Evolutionary conservation across 2,113 vertebrate genomes (phyloP).

Genomic region (Epinephelus fuscoguttatus): DNA sequence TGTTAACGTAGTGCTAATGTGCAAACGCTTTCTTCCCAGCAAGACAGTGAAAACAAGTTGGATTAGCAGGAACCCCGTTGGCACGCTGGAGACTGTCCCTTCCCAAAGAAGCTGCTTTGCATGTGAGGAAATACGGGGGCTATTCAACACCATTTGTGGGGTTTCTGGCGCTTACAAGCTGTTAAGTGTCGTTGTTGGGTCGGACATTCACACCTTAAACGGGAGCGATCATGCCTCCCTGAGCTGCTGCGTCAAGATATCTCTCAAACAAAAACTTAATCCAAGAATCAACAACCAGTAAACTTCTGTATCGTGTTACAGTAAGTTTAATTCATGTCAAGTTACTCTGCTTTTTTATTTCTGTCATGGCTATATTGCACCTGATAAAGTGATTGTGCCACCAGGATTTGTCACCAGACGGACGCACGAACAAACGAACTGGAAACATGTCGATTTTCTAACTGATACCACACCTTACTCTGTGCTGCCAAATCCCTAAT

Average conservation of each 20-base stretch:
- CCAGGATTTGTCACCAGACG: not conserved
- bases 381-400: slow-evolving; percentile 5
- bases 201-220: slow-evolving; percentile 72
- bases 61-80: slow-evolving; percentile 78
- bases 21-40: slow-evolving; percentile 78
- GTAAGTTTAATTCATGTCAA: not conserved
- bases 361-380: not conserved
- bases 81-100: slow-evolving; percentile 56
- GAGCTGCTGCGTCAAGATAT: slow-evolving; percentile 15
- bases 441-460: slow-evolving; percentile 1
- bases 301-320: not conserved
- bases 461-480: not conserved
- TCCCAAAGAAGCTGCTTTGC: slow-evolving; percentile 65
- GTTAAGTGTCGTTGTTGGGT: slow-evolving; percentile 60
- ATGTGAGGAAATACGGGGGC: slow-evolving; percentile 70
- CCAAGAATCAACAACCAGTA: slow-evolving; percentile 34
- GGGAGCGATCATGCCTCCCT: slow-evolving; percentile 36
- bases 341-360: not conserved
- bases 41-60: slow-evolving; percentile 87
- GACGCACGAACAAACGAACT: not conserved
- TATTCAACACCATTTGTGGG: slow-evolving; percentile 67
- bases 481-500: not conserved
- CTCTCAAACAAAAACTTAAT: slow-evolving; percentile 10
- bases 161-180: slow-evolving; percentile 68
- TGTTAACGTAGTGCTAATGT: slow-evolving; percentile 83